These are phyloP conservation scores for Galeruca laticollis DNA, from an alignment of 2,888 invertebrate species.

Conservation along the genomic window DNA sequence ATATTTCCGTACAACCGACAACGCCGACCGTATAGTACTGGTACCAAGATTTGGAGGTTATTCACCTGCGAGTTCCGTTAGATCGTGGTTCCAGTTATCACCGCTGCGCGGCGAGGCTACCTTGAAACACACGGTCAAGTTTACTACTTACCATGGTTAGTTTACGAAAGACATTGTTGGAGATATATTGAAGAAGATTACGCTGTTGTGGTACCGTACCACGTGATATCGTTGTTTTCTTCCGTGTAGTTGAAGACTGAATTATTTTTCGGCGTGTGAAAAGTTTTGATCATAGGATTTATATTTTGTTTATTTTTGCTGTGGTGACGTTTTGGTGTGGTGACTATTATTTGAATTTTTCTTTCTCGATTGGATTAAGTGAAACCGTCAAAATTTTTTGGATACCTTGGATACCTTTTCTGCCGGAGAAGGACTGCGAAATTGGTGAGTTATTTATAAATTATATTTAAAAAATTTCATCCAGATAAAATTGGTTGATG, in stretches of 20 bases:
- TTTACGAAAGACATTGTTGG: conserved; percentile 63
- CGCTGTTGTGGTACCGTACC: conserved; percentile 32
- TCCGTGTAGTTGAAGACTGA: conserved; percentile 29
- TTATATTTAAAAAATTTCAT: neutral
- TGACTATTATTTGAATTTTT: conserved; percentile 47
- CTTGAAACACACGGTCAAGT: conserved; percentile 66
- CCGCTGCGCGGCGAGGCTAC: conserved; percentile 60
- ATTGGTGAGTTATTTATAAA: conserved; percentile 51
- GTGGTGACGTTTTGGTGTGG: conserved; percentile 40
- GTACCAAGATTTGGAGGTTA: conserved; percentile 63
- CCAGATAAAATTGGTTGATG: too few relatives aligned
- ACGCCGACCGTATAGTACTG: neutral
- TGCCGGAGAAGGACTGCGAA: conserved; percentile 57
- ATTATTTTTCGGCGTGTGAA: conserved; percentile 12
- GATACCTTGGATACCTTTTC: conserved; percentile 61
- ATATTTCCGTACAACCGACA: neutral
- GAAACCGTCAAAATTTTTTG: conserved; percentile 60
- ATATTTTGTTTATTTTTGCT: conserved; percentile 17
- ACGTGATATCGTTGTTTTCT: conserved; percentile 41
- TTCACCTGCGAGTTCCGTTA: conserved; percentile 58
- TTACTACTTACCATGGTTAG: conserved; percentile 64
- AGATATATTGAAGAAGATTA: conserved; percentile 41
- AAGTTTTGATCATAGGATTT: conserved; percentile 26
- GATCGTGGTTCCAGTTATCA: conserved; percentile 60
- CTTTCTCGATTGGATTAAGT: conserved; percentile 46